Conservation (phyloP, 2,113 vertebrate genomes). For the Tragelaphus scriptus region DNA sequence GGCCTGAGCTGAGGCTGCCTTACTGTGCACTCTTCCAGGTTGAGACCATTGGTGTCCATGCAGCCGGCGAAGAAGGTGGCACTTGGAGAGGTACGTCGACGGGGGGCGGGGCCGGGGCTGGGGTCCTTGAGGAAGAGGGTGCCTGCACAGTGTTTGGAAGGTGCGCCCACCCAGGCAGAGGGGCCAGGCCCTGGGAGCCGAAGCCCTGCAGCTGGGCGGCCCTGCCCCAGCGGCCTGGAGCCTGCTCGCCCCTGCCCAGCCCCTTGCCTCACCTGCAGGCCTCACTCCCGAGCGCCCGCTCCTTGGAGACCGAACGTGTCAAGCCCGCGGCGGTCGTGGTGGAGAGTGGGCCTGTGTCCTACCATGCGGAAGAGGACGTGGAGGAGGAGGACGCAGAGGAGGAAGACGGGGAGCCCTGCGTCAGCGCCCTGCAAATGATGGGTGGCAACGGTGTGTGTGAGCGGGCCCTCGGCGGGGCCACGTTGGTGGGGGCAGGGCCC, state of each 20-base stretch:
- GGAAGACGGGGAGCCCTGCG: conserved; percentile 91
- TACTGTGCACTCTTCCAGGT: conserved; percentile 74
- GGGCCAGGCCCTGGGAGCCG: too few species aligned
- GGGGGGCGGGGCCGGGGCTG: accelerated
- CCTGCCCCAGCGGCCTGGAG: neutral
- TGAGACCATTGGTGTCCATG: conserved; percentile 86
- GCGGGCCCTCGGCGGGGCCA: neutral
- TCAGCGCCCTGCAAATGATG: conserved; percentile 93
- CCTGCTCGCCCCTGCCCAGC: neutral
- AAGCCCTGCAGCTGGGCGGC: neutral
- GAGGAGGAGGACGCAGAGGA: conserved; percentile 91
- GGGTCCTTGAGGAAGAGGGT: neutral
- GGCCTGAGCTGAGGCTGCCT: neutral
- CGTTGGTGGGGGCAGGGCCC: neutral
- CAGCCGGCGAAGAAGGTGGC: conserved; percentile 87
- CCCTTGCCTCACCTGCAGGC: conserved; percentile 41
- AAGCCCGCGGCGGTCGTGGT: conserved; percentile 80
- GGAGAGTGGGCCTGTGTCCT: conserved; percentile 92
- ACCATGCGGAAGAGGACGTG: conserved; percentile 83
- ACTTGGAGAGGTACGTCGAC: conserved; percentile 81
- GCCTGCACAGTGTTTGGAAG: accelerated
- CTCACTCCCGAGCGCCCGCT: conserved; percentile 43
- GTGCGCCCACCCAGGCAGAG: neutral
- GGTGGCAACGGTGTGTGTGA: conserved; percentile 83
- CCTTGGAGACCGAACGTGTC: conserved; percentile 40